Base-by-base conservation (phyloP, 2,888 invertebrate species). In the Troides helena region DNA sequence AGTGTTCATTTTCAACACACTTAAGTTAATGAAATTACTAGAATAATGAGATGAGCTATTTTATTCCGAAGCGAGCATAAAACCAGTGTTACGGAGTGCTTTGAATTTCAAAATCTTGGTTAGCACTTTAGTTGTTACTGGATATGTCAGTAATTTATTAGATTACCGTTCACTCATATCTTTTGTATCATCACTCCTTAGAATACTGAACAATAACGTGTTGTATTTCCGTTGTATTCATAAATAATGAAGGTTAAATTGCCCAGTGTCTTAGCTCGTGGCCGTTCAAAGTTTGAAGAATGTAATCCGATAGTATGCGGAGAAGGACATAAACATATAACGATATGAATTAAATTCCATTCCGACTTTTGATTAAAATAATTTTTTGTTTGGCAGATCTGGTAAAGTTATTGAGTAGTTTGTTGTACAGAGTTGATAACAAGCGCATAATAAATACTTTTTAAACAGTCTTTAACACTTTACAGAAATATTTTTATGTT, bases 351-450 rank as follows among this genome's bases (percentile, higher is more conserved):
- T 61, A 65, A 65, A 69, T 65, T 62, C 46, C 65, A 62, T 62
- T 65, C 69, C 21, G 62, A 70, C 62, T 56, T 69, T 62, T 65
- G 62, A 58, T 70, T 62, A 65, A 69, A 69, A 65, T 66, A 65
- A 63, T 65, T 67, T 68, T 69, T 65, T 69, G 36, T 65, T 62
- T 60, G 65, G 57, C 46, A 23, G 65, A 43, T 56, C 69, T 39
- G 39, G 60, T 64, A 43, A 21, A 65, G 23, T n/a, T 39, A 67
- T 57, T 65, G 62, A 56, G 30, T 17, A 43, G 18, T 65, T 39
- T 21, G n/a, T 61, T 56, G 56, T 69, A 43, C 2, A 39, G 21
- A 25, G 25, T 21, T 57, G 65, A 61, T 65, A 65, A 30, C 25
- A n/a, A n/a, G 10, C 0, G 6, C 3, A 62, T 62, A 53, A 23